Evolutionary conservation across 35 echinoderm and acorn worm genomes (phyloP).

Genomic region (Patiria miniata): DNA sequence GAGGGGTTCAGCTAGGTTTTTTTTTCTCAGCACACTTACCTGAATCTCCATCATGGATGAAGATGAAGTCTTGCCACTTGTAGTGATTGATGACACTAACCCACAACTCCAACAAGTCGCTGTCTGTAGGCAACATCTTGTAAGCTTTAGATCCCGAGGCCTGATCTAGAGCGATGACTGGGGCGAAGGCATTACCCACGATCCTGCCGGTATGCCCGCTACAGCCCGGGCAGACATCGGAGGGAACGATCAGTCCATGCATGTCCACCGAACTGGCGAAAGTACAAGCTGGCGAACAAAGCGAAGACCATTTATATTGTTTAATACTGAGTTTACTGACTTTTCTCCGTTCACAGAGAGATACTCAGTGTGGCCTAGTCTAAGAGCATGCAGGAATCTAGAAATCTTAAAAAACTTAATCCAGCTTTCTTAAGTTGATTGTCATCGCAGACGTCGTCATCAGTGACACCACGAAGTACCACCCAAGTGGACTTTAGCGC

Average conservation of each 20-base stretch:
- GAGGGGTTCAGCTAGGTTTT: too few relatives aligned
- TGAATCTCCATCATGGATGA: conserved; percentile 52
- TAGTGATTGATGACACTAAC: conserved; percentile 64
- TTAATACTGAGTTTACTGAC: too few relatives aligned
- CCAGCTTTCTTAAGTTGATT: too few relatives aligned
- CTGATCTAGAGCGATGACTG: conserved; percentile 60
- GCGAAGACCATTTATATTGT: too few relatives aligned
- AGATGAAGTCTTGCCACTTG: conserved; percentile 71
- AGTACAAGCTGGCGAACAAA: not conserved
- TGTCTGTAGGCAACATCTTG: conserved; percentile 58
- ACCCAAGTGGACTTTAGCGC: too few relatives aligned
- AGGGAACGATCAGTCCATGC: conserved; percentile 54
- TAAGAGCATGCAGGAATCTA: too few relatives aligned
- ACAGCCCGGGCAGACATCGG: conserved; percentile 59
- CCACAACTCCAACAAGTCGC: conserved; percentile 67
- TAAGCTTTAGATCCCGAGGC: conserved; percentile 53
- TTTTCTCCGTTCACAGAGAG: too few relatives aligned
- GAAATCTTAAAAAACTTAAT: too few relatives aligned
- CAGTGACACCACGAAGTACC: too few relatives aligned
- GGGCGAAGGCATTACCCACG: conserved; percentile 60
- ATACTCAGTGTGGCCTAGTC: too few relatives aligned
- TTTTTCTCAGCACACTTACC: conserved; percentile 44
- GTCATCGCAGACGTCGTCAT: too few relatives aligned
- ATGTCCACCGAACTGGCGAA: conserved; percentile 18
- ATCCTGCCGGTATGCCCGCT: conserved; percentile 44